These are phyloP conservation scores for Halcyon chelicuti DNA, from an alignment of 2,797 vertebrate species.

Conservation along the genomic window DNA sequence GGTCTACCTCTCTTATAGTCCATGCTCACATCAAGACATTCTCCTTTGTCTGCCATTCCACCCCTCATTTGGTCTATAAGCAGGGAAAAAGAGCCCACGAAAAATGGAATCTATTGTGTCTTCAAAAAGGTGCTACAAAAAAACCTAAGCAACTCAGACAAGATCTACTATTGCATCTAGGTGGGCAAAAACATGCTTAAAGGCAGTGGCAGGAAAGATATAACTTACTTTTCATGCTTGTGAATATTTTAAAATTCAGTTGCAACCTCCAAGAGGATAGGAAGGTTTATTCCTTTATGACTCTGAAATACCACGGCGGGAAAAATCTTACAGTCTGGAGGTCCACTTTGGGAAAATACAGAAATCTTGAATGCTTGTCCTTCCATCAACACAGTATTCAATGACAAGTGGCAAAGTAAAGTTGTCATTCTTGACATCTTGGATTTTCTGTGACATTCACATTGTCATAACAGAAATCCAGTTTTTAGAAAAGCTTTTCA, in stretches of 20 bases:
- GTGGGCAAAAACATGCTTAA: neutral
- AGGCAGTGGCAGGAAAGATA: neutral
- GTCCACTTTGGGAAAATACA: neutral
- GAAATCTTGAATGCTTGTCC: neutral
- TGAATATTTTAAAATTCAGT: neutral
- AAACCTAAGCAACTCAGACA: neutral
- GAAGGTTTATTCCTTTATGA: neutral
- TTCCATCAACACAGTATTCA: neutral
- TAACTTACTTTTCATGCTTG: neutral
- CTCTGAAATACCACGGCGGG: neutral
- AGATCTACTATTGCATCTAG: neutral
- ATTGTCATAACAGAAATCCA: neutral
- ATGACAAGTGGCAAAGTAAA: neutral
- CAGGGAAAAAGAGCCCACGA: accelerated
- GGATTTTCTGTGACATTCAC: neutral
- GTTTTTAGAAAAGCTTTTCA: neutral
- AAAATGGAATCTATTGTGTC: neutral
- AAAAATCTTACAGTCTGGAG: neutral
- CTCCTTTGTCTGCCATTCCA: neutral
- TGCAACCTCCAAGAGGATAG: neutral
- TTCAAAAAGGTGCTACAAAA: neutral
- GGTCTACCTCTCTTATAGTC: accelerated
- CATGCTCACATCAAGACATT: neutral
- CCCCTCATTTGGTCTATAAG: neutral
- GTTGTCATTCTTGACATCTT: neutral